These are phyloP conservation scores for Neoseiulus cucumeris DNA, from an alignment of 1,140 invertebrate species.

Conservation along the genomic window DNA sequence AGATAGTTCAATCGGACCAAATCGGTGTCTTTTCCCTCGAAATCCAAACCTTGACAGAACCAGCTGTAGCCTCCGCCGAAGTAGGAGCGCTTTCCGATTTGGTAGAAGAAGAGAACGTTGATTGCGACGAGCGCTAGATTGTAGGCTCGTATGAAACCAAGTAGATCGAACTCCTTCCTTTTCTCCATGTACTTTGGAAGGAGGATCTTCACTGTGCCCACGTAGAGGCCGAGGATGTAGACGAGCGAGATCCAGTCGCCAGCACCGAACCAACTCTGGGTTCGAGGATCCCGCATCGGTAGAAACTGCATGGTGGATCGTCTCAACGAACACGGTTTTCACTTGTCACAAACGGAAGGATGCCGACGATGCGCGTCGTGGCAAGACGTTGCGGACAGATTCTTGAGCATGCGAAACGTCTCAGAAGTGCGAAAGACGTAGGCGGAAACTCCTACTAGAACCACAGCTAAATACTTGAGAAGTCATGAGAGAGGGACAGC, in stretches of 20 bases:
- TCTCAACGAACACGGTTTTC: too few species aligned
- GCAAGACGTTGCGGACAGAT: too few species aligned
- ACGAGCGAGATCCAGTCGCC: not conserved
- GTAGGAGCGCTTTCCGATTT: not conserved
- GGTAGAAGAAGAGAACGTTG: not conserved
- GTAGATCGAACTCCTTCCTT: not conserved
- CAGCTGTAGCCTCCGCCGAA: slow-evolving; percentile 5
- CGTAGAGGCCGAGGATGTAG: slow-evolving; percentile 6
- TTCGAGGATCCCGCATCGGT: not conserved
- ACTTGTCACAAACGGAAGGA: too few species aligned
- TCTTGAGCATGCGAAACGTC: too few species aligned
- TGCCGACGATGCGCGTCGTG: too few species aligned
- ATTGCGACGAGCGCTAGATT: not conserved
- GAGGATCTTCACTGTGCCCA: not conserved
- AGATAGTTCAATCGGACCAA: not conserved
- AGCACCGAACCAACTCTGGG: not conserved
- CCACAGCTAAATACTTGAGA: too few species aligned
- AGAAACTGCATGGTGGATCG: not conserved
- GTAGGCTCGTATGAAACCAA: not conserved
- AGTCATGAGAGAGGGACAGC: too few species aligned
- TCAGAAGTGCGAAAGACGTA: too few species aligned
- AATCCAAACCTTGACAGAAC: not conserved
- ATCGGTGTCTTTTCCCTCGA: not conserved
- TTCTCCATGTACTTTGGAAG: not conserved
- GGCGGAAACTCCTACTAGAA: too few species aligned